phyloP scores from a whole-genome alignment of 2,888 invertebrate species.

The Bombyx huttoni region DNA sequence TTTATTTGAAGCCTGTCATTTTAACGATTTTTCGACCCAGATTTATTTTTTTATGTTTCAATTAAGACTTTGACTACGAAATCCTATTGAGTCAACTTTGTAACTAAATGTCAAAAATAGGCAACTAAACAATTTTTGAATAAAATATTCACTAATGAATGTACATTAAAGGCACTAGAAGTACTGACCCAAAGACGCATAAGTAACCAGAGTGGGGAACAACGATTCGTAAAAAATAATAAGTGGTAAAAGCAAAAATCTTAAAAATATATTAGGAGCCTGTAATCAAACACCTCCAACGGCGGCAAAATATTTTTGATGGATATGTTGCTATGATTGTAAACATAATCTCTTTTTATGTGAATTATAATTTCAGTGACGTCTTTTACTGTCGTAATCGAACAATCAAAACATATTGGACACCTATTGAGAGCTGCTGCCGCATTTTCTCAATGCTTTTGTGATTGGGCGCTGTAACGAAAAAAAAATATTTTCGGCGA shows the following conservation, averaged over 20 bases:
- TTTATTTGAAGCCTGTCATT: slow-evolving; percentile 49
- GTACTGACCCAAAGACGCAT: too few relatives aligned
- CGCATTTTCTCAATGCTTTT: slow-evolving; percentile 47
- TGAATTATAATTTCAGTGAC: slow-evolving; percentile 12
- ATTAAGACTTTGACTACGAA: neutral
- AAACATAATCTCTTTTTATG: neutral
- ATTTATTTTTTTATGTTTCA: slow-evolving; percentile 14
- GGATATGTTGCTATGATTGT: neutral
- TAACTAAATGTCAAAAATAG: too few relatives aligned
- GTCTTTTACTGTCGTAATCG: slow-evolving; percentile 45
- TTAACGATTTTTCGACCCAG: slow-evolving; percentile 28
- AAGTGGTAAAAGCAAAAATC: too few relatives aligned
- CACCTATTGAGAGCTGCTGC: slow-evolving; percentile 41
- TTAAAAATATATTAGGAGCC: too few relatives aligned
- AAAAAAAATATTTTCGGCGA: slow-evolving; percentile 21
- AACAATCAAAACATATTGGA: slow-evolving; percentile 57
- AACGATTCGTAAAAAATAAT: too few relatives aligned
- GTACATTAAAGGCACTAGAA: too few relatives aligned
- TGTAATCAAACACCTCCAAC: too few relatives aligned
- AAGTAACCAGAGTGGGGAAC: too few relatives aligned
- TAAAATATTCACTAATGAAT: too few relatives aligned
- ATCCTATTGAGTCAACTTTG: neutral
- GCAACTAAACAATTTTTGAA: too few relatives aligned
- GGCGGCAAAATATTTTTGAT: neutral
- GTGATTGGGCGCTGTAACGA: slow-evolving; percentile 27